Evolutionary conservation across 92 coral and sea anemone species (phyloP).

Genomic region (Palythoa caribaeorum): DNA sequence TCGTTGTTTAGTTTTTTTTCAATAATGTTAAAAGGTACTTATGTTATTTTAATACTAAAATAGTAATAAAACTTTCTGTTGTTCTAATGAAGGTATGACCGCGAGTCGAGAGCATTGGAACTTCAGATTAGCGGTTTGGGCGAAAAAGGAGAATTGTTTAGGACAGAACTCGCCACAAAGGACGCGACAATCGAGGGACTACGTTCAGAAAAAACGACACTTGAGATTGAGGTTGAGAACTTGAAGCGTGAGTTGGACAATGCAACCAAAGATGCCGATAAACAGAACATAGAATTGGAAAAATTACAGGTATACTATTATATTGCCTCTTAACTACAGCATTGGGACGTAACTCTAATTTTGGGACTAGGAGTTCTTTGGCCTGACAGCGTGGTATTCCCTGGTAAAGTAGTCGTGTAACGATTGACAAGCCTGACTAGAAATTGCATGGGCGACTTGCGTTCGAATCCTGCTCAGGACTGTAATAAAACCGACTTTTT

Average conservation of each 20-base stretch:
- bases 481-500: too few relatives aligned
- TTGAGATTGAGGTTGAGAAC: slow-evolving; percentile 66
- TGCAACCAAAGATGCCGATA: slow-evolving; percentile 20
- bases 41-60: neutral
- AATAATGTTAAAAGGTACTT: too few relatives aligned
- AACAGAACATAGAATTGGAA: slow-evolving; percentile 17
- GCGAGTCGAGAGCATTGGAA: slow-evolving; percentile 67
- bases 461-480: too few relatives aligned
- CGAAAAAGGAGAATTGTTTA: slow-evolving; percentile 69
- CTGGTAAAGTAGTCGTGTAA: too few relatives aligned
- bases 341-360: too few relatives aligned
- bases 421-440: too few relatives aligned
- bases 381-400: too few relatives aligned
- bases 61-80: neutral
- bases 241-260: slow-evolving; percentile 63
- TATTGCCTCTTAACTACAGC: too few relatives aligned
- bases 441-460: too few relatives aligned
- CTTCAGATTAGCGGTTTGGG: slow-evolving; percentile 63
- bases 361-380: too few relatives aligned
- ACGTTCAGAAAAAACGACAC: slow-evolving; percentile 63
- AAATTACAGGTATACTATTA: slow-evolving; percentile 23
- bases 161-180: slow-evolving; percentile 65
- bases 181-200: slow-evolving; percentile 57
- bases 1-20: too few relatives aligned
- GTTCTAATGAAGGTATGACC: slow-evolving; percentile 28